Evolutionary conservation across 2,888 invertebrate species (phyloP).

Genomic region (Drosophila tanythrix): DNA sequence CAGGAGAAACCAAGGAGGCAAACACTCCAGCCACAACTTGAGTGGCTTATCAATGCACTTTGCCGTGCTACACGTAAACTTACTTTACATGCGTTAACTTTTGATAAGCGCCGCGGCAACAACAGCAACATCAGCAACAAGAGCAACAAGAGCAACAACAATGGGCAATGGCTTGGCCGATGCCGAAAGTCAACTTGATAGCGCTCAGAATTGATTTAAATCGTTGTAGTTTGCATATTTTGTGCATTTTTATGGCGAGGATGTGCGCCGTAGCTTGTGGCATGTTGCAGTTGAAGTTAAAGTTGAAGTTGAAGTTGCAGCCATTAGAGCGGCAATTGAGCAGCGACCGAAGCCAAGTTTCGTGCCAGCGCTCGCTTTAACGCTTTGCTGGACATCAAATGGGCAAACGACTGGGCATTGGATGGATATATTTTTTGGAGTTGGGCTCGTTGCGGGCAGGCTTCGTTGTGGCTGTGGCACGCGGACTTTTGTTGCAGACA

Average conservation of each 20-base stretch:
- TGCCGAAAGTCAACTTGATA: constrained; percentile 42
- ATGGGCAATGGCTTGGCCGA: constrained; percentile 13
- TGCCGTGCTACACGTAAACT: constrained; percentile 79
- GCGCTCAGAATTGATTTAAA: constrained; percentile 74
- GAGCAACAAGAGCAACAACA: constrained; percentile 19
- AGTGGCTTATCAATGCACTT: constrained; percentile 74
- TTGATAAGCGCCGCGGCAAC: constrained; percentile 49
- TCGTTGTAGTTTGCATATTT: constrained; percentile 72
- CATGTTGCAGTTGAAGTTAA: constrained; percentile 6
- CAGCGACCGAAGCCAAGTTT: constrained; percentile 28
- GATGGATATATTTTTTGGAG: background rate
- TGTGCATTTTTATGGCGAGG: constrained; percentile 61
- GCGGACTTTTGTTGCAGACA: constrained; percentile 81
- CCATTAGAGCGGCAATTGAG: constrained; percentile 73
- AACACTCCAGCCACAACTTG: constrained; percentile 2
- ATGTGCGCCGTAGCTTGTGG: constrained; percentile 39
- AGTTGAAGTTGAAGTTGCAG: constrained; percentile 31
- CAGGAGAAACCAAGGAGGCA: background rate
- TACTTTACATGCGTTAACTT: constrained; percentile 76
- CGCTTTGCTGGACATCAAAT: constrained; percentile 57
- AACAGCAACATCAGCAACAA: background rate
- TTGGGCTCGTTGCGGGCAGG: constrained; percentile 8
- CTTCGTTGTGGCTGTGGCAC: constrained; percentile 55
- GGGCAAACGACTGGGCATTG: constrained; percentile 8
- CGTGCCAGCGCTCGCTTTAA: constrained; percentile 67